phyloP scores from a whole-genome alignment of 2,888 invertebrate genomes.

The Iphiclides podalirius region DNA sequence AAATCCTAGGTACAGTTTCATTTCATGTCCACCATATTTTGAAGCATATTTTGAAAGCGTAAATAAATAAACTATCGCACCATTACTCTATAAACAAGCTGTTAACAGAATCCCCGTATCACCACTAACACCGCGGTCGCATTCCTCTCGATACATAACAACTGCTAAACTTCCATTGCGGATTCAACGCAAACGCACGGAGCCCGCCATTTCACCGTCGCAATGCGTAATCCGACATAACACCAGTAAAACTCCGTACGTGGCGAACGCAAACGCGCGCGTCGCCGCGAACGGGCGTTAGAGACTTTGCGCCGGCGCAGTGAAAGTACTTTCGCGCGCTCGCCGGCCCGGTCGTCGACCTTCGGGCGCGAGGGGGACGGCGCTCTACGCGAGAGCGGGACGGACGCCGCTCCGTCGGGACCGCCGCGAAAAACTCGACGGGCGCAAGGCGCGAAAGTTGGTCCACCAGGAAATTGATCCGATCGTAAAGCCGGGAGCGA shows the following conservation, averaged over 20 bases:
- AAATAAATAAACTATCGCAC: too few species aligned
- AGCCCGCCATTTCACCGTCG: slow-evolving; percentile 52
- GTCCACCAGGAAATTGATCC: slow-evolving; percentile 64
- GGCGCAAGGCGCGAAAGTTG: slow-evolving; percentile 61
- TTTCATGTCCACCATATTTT: too few species aligned
- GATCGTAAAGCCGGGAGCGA: slow-evolving; percentile 59
- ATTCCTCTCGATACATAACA: slow-evolving; percentile 67
- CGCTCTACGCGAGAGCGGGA: slow-evolving; percentile 46
- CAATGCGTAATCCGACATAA: slow-evolving; percentile 47
- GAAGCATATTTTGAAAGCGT: too few species aligned
- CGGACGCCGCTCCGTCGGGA: slow-evolving; percentile 58
- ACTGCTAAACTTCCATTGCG: slow-evolving; percentile 51
- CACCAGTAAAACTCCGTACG: slow-evolving; percentile 42
- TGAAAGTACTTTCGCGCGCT: slow-evolving; percentile 79
- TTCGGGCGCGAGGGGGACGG: slow-evolving; percentile 48
- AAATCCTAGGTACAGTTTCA: too few species aligned
- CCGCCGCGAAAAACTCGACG: slow-evolving; percentile 61
- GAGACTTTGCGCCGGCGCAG: slow-evolving; percentile 70
- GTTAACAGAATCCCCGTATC: too few species aligned
- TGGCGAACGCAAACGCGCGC: slow-evolving; percentile 55
- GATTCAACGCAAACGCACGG: slow-evolving; percentile 29
- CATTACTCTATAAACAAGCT: too few species aligned
- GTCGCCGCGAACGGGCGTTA: slow-evolving; percentile 49
- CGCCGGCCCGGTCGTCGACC: slow-evolving; percentile 76
- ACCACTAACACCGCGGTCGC: slow-evolving; percentile 33